Evolutionary conservation across 1,140 invertebrate genomes (phyloP), one percentile per base, ranked within the genome.

Genomic region (Monochamus saltuarius): DNA sequence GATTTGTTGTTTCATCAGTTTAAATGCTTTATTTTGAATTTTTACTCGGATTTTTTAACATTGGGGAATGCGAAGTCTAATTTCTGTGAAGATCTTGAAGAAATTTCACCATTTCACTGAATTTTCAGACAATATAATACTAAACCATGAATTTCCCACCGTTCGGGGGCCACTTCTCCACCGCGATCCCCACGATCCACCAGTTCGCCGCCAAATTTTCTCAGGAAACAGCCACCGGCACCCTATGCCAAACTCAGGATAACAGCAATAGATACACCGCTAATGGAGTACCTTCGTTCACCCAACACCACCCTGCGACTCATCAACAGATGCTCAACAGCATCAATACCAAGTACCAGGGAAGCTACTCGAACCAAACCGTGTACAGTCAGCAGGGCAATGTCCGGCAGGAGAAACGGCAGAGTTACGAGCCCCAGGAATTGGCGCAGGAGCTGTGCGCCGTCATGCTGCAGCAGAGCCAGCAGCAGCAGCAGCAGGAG

Each of bases 161-260:
- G 63, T 86, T 85, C 71, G 84, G 83, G 71, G 81, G 83, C 64
- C 84, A 85, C 62, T 85, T 86, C 76, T 81, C 84, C 57, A 79
- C 82, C 64, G 79, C 82, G 38, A 83, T 85, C 71, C 83, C 84
- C 45, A 81, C 82, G 56, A 85, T 86, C 60, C 84, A 85, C 75
- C 84, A 86, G 69, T 85, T 85, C 66, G 79, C 83, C 2, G 78
- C 78, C 14, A 80, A 80, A 68, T 78, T 80, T 56, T 56, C 79
- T 40, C 82, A 83, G 67, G 79, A 83, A 64, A 79, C 79, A 59
- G 74, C 76, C 36, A 54, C 63, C n/a, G 66, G 54, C 10, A n/a
- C 59, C 13, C 59, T 71, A n/a, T 67, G 67, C 16, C 62, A 65
- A 43, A 52, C 61, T 58, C 64, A 65, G 46, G 71, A 73, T 37